Conservation (phyloP, 2,888 invertebrate species). For the Metacarcinus magister region DNA sequence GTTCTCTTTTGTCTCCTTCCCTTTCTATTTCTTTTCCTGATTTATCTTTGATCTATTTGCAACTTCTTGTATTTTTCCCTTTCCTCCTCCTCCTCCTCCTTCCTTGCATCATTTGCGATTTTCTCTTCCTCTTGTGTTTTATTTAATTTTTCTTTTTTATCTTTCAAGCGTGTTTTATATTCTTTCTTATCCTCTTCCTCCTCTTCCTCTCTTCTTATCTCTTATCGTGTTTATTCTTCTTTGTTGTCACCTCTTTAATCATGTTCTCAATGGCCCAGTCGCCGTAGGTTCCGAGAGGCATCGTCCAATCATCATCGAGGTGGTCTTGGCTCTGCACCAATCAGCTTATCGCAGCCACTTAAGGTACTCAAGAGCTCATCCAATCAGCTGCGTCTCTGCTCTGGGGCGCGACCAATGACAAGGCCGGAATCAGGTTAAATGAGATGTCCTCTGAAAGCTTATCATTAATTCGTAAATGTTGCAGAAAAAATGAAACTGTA, state of each 20-base stretch:
- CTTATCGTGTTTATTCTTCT: no score
- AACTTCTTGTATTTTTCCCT: background rate
- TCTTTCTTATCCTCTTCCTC: background rate
- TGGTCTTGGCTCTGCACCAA: conserved; percentile 44
- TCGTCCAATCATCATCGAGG: background rate
- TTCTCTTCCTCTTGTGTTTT: background rate
- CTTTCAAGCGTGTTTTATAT: background rate
- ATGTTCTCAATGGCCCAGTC: background rate
- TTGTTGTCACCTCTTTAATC: background rate
- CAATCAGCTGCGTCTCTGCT: conserved; percentile 34
- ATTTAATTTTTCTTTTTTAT: background rate
- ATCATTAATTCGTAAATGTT: background rate
- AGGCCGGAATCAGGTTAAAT: background rate
- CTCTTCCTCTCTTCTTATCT: background rate
- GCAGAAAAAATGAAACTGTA: background rate
- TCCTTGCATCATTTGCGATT: no score
- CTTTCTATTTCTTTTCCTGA: no score
- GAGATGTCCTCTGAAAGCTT: background rate
- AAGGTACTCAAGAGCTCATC: background rate
- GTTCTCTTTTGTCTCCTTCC: no score
- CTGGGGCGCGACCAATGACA: background rate
- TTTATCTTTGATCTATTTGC: background rate
- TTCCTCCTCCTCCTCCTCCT: no score
- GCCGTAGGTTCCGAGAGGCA: background rate
- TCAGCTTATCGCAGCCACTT: conserved; percentile 21